phyloP scores from a whole-genome alignment of 2,888 invertebrate genomes.

The Nephrotoma guestfalica region DNA sequence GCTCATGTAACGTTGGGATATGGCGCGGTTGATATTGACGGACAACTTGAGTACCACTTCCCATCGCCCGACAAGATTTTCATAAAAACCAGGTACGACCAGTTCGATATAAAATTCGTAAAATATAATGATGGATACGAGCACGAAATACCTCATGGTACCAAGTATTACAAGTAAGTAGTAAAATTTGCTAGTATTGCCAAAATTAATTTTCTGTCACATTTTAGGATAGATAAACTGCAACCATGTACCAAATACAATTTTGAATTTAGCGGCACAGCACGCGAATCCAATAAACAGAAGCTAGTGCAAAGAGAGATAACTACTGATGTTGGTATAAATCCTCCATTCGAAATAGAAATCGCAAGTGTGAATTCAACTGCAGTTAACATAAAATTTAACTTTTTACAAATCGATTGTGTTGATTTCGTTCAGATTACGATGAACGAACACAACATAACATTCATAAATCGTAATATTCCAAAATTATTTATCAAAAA shows the following conservation, averaged over 20 bases:
- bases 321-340: not conserved
- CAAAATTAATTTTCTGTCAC: not conserved
- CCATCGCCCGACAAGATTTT: not conserved
- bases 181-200: not conserved
- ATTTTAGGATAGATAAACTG: not conserved
- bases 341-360: not conserved
- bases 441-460: not conserved
- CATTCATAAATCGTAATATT: not conserved
- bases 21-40: not conserved
- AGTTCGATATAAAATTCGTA: not conserved
- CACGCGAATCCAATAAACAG: not conserved
- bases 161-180: not conserved
- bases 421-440: not conserved
- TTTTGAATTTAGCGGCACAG: not conserved
- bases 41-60: not conserved
- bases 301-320: not conserved
- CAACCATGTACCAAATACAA: not conserved
- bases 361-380: not conserved
- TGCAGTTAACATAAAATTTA: not conserved
- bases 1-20: not conserved
- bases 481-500: not conserved
- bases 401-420: not conserved
- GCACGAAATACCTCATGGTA: not conserved
- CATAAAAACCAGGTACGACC: not conserved
- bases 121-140: not conserved